Conservation (phyloP, 2,888 invertebrate species). For the Onchidella celtica region DNA sequence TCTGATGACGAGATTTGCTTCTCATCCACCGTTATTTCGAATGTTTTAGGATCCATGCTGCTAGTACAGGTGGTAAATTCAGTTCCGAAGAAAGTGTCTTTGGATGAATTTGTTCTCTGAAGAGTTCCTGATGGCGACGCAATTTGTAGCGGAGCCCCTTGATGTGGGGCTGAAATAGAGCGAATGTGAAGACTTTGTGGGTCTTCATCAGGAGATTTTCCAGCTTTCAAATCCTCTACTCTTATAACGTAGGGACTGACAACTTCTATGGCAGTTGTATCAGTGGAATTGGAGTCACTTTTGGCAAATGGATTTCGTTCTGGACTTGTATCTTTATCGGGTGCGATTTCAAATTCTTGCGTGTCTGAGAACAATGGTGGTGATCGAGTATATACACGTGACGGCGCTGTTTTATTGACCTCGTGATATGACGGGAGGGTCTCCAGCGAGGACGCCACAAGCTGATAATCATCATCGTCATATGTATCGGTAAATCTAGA, state of each 20-base stretch:
- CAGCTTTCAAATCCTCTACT: slow-evolving; percentile 48
- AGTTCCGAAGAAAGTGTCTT: slow-evolving; percentile 64
- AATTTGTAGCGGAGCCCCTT: slow-evolving; percentile 3
- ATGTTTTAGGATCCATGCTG: not conserved
- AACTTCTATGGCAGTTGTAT: slow-evolving; percentile 18
- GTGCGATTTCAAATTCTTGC: too few relatives aligned
- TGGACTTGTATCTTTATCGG: too few relatives aligned
- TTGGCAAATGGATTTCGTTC: not conserved
- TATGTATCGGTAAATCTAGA: not conserved
- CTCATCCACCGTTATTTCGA: not conserved
- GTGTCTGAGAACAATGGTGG: not conserved
- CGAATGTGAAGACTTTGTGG: slow-evolving; percentile 65
- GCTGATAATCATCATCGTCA: slow-evolving; percentile 20
- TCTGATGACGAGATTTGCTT: not conserved
- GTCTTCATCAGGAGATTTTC: slow-evolving; percentile 54
- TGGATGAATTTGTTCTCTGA: slow-evolving; percentile 64
- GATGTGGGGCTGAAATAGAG: slow-evolving; percentile 70
- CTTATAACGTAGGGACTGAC: slow-evolving; percentile 46
- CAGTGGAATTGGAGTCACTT: slow-evolving; percentile 36
- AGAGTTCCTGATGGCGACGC: slow-evolving; percentile 9
- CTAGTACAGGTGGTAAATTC: not conserved
- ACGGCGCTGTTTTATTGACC: not conserved
- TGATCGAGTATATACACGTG: not conserved
- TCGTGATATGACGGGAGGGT: slow-evolving; percentile 44
- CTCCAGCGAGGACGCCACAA: slow-evolving; percentile 42